Conservation (phyloP, 2,797 vertebrate species). For the Gymnoscopelus braueri region DNA sequence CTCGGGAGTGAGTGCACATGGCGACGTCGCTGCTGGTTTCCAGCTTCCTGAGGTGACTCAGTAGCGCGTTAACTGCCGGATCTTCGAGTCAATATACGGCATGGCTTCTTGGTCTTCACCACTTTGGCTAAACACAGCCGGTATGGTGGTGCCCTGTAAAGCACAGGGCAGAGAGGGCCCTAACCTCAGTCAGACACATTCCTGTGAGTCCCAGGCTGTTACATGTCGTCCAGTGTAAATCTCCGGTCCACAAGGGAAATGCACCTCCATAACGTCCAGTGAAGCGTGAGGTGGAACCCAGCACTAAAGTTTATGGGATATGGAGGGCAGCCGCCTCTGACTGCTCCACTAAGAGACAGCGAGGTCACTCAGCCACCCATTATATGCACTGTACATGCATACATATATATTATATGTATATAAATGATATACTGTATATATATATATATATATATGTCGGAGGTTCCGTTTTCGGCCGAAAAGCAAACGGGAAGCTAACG, state of each 20-base stretch:
- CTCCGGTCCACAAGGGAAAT: constrained; percentile 35
- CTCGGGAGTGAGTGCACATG: constrained; percentile 21
- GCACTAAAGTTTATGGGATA: constrained; percentile 51
- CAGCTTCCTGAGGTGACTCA: constrained; percentile 42
- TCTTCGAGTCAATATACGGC: constrained; percentile 30
- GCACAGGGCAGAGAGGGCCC: constrained; percentile 10
- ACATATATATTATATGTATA: no score
- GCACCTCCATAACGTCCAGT: constrained; percentile 46
- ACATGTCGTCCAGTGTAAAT: constrained; percentile 52
- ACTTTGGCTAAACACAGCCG: neutral
- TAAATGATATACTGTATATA: no score
- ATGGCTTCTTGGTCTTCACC: neutral
- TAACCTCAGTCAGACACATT: constrained; percentile 27
- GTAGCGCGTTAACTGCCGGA: constrained; percentile 32
- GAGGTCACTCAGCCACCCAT: neutral
- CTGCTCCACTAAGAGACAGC: constrained; percentile 44
- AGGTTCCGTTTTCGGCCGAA: no score
- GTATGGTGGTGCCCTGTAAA: neutral
- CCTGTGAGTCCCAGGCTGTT: constrained; percentile 43
- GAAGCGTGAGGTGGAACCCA: constrained; percentile 57
- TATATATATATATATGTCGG: no score
- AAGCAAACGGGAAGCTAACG: no score
- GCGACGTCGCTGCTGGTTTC: constrained; percentile 22
- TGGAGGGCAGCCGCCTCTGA: constrained; percentile 49
- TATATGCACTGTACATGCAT: no score